These are phyloP conservation scores for Chalcis sispes DNA, from an alignment of 2,888 invertebrate genomes.

Conservation along the genomic window DNA sequence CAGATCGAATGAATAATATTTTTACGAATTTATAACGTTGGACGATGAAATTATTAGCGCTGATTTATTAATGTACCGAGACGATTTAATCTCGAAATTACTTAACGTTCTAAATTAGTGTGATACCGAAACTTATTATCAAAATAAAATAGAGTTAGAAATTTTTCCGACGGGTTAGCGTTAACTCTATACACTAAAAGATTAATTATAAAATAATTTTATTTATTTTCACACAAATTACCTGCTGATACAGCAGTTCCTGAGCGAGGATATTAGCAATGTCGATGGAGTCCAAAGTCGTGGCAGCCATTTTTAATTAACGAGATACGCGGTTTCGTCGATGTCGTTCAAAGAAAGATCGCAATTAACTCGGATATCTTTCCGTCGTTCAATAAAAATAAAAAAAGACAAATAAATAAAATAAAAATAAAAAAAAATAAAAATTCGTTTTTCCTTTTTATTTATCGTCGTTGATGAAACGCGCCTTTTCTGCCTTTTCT, in stretches of 20 bases:
- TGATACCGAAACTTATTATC: too few relatives aligned
- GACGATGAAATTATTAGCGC: not conserved
- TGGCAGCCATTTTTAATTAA: conserved; percentile 64
- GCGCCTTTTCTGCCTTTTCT: not conserved
- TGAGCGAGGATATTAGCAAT: conserved; percentile 90
- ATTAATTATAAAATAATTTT: too few relatives aligned
- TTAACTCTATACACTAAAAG: too few relatives aligned
- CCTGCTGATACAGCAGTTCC: conserved; percentile 91
- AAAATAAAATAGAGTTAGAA: too few relatives aligned
- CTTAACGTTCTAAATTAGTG: too few relatives aligned
- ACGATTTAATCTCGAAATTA: too few relatives aligned
- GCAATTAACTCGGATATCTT: conserved; percentile 64
- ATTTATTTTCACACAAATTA: conserved; percentile 70
- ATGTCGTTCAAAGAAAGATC: conserved; percentile 66
- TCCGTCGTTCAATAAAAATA: conserved; percentile 16
- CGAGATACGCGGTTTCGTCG: not conserved
- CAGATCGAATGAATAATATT: not conserved
- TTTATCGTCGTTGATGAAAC: conserved; percentile 18
- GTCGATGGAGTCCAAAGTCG: conserved; percentile 87
- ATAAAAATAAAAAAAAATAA: not conserved
- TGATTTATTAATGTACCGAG: not conserved
- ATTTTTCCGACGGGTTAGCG: too few relatives aligned
- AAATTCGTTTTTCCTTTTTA: conserved; percentile 23
- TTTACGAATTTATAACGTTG: too few relatives aligned
- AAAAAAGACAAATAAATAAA: too few relatives aligned